Evolutionary conservation across 2,113 vertebrate species (phyloP), one percentile per base, ranked within the genome.

Genomic region (Platichthys stellatus): DNA sequence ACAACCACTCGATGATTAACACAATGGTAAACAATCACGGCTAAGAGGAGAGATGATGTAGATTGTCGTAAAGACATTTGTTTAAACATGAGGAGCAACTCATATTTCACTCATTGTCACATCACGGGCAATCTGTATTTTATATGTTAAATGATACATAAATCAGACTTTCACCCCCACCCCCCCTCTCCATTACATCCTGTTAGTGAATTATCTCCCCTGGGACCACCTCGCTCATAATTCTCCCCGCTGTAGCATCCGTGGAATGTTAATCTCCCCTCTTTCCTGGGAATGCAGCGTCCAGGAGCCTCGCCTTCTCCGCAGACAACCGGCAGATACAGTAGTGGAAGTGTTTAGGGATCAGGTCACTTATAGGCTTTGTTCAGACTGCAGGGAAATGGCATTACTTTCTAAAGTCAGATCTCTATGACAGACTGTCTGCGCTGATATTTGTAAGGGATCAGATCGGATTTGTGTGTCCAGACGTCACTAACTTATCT

Each of bases 221-320:
- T 53, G 64, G 31, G 76, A 71, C 66, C 17, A 72, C 62, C n/a
- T 61, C 47, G 69, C 62, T 76, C 59, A 75, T 49, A 82, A 69
- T 40, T 74, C 56, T 84, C 74, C 40, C 23, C 80, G 85, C 78
- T 73, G 78, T 69, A 90, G 85, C 74, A 86, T 87, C 59, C 57
- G 0, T 76, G 73, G 89, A 93, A 92, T 93, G 90, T 90, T 94
- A 91, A 92, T 93, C 84, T 83, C 63, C 21, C n/a, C 51, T 74
- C 62, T 85, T 88, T 58, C 80, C 72, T 70, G 83, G 82, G 82
- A 91, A 86, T 80, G 83, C 35, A 61, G 47, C 66, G 78, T 80
- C 83, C 82, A 80, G 71, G 72, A 82, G 89, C 80, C 76, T 88
- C 70, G 28, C 54, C 78, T 18, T 76, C 81, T 74, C 65, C 81